Evolutionary conservation across 2,113 vertebrate genomes (phyloP), one percentile per base, ranked within the genome.

Genomic region (Tupaia tana): DNA sequence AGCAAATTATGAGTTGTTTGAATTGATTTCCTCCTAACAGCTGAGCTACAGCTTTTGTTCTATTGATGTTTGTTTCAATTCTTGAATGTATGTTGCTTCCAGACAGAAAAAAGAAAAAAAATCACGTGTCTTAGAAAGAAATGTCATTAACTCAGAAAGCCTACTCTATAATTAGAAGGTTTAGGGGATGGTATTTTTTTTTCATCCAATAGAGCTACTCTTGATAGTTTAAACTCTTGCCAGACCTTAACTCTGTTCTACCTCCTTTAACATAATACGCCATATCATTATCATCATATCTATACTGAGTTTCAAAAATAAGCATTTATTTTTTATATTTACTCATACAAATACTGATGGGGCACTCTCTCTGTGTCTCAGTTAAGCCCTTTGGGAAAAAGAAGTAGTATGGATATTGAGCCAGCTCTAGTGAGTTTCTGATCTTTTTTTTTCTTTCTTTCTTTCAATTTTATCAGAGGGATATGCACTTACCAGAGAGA

Each of bases 1-100:
- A 73, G 94, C 52, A 97, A 95, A 94, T 97, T 97, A 93, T 67
- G 93, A 97, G 82, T 88, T 90, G 61, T 90, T 96, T 87, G 78
- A 90, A 96, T 90, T 80, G 79, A 96, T 96, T 97, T 96, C 92
- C 75, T 96, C 82, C 86, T 91, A 96, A 96, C 85, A 94, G 90
- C 95, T 97, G 95, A 97, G 95, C 93, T 92, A 56, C 74, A 89
- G 87, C 94, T 96, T 98, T 97, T 97, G 95, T 97, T 95, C 91
- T 93, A 82, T 95, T 97, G 89, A 93, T 95, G 92, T 93, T 96
- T 92, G 82, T 91, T 94, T 97, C 90, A 86, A 81, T 92, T 96
- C 43, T 66, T 92, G 56, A 97, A 85, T 78, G 86, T 94, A 64
- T 77, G 27, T 75, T 96, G 79, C 93, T 96, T 97, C 79, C 82